Conservation (phyloP, 2,113 vertebrate genomes). For the Phalacrocorax pelagicus region DNA sequence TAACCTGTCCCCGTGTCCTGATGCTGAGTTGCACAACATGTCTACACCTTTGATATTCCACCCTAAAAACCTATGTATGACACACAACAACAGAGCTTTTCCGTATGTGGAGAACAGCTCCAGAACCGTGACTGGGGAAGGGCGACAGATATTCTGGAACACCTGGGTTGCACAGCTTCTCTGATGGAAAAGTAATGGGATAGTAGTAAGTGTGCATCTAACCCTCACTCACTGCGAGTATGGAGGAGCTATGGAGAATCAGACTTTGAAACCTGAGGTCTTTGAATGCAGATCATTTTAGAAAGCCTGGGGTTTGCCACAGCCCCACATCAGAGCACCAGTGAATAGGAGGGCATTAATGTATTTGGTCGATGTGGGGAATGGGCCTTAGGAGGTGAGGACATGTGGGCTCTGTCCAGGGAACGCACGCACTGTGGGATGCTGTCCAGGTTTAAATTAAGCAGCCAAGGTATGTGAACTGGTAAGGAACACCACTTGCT, state of each 20-base stretch:
- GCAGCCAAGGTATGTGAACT: neutral
- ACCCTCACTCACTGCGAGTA: neutral
- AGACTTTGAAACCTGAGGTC: neutral
- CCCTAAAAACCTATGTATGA: neutral
- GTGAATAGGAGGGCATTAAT: neutral
- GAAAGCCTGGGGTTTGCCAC: neutral
- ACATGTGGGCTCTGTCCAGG: neutral
- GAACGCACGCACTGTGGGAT: neutral
- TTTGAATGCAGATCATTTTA: neutral
- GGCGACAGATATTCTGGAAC: neutral
- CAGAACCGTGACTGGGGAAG: neutral
- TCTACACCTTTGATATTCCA: neutral
- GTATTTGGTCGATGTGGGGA: neutral
- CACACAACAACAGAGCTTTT: neutral
- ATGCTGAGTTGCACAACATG: neutral
- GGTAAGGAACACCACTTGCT: neutral
- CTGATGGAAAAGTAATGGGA: neutral
- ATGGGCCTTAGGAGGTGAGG: neutral
- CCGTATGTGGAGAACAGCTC: neutral
- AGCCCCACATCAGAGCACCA: neutral
- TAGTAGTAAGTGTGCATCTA: neutral
- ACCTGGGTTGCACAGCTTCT: neutral
- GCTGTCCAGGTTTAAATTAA: neutral
- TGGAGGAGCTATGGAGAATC: neutral
- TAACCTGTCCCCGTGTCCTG: neutral